Conservation (phyloP, 1,140 invertebrate species). For the Drosophila novamexicana region DNA sequence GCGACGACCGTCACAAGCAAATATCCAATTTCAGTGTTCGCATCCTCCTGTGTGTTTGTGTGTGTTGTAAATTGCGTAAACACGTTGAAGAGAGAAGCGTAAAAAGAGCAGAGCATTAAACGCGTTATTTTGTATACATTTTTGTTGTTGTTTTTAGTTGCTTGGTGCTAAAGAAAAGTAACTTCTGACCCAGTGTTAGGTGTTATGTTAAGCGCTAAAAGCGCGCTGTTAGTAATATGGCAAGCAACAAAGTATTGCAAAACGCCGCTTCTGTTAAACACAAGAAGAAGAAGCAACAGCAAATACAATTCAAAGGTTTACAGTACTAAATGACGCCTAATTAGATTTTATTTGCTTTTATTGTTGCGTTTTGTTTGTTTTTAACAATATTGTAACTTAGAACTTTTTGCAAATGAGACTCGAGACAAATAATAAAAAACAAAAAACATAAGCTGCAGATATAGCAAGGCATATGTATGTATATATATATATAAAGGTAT, state of each 20-base stretch:
- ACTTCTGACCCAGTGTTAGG: constrained; percentile 26
- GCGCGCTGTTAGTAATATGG: constrained; percentile 54
- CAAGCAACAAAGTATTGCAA: constrained; percentile 32
- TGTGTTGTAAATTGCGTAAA: constrained; percentile 43
- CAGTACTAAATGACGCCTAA: constrained; percentile 35
- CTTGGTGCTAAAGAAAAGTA: constrained; percentile 18
- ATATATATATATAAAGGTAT: constrained; percentile 30
- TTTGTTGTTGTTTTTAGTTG: constrained; percentile 31
- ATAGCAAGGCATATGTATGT: constrained; percentile 33
- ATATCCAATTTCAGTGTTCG: constrained; percentile 85
- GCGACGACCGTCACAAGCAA: constrained; percentile 86
- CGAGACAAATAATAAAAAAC: constrained; percentile 42
- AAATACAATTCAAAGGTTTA: constrained; percentile 40
- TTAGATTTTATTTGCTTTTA: constrained; percentile 48
- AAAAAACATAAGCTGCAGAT: constrained; percentile 50
- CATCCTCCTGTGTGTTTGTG: constrained; percentile 73
- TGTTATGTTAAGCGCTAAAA: constrained; percentile 48
- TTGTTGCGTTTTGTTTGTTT: constrained; percentile 50
- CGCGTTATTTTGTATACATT: constrained; percentile 78
- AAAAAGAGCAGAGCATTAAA: constrained; percentile 73
- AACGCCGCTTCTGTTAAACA: constrained; percentile 16
- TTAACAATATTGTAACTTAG: constrained; percentile 42
- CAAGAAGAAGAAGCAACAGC: constrained; percentile 5
- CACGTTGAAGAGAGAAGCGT: constrained; percentile 54
- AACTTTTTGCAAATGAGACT: constrained; percentile 64